These are phyloP conservation scores for Leguminivora glycinivorella DNA, from an alignment of 1,140 invertebrate species.

Conservation along the genomic window DNA sequence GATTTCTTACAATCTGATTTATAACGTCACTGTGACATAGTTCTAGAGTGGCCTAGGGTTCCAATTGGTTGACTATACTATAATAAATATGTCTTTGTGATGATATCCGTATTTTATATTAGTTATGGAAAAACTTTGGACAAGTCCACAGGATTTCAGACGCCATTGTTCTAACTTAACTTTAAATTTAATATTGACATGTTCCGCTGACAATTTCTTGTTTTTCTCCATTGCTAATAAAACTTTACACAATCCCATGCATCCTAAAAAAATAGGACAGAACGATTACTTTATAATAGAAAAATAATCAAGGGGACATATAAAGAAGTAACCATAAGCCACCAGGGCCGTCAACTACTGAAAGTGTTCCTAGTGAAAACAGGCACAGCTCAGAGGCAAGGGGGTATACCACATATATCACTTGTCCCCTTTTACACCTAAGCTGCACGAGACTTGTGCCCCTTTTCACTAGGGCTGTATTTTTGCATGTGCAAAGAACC, in stretches of 20 bases:
- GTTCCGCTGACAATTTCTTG: conserved; percentile 12
- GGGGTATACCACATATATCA: no score
- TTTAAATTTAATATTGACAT: conserved; percentile 20
- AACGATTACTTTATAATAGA: not conserved
- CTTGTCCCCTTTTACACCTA: no score
- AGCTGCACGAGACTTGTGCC: no score
- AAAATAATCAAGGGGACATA: not conserved
- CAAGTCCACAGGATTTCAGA: not conserved
- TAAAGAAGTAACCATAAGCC: not conserved
- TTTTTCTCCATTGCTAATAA: not conserved
- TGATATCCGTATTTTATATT: not conserved
- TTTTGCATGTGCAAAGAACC: not conserved
- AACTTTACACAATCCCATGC: not conserved
- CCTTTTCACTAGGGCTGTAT: no score
- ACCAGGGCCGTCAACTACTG: not conserved
- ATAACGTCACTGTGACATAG: no score
- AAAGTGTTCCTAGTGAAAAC: no score
- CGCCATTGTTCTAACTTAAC: conserved; percentile 6
- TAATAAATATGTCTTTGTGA: no score
- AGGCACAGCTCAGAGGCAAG: no score
- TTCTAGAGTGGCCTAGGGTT: no score
- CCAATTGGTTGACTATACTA: no score
- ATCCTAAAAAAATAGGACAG: not conserved
- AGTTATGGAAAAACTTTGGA: not conserved
- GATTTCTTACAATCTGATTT: no score